Evolutionary conservation across 2,797 vertebrate species (phyloP).

Genomic region (Chelon auratus): DNA sequence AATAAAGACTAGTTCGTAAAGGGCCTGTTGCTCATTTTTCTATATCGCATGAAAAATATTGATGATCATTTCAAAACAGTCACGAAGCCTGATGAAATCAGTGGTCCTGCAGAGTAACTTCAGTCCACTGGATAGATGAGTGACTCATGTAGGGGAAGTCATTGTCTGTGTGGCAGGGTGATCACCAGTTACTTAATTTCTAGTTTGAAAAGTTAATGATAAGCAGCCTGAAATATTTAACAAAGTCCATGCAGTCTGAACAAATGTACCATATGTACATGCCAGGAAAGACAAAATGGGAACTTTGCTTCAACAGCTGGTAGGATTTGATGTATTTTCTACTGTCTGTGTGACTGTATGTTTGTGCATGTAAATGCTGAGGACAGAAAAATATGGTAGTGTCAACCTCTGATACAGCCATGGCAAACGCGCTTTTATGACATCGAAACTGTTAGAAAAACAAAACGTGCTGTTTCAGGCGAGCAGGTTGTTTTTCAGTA

Average conservation of each 20-base stretch:
- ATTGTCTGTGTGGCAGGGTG: not conserved
- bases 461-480: not conserved
- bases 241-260: conserved; percentile 13
- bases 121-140: not conserved
- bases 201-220: conserved; percentile 78
- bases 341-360: not conserved
- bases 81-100: not conserved
- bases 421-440: not conserved
- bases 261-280: not conserved
- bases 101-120: not conserved
- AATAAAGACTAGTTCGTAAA: too few relatives aligned
- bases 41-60: too few relatives aligned
- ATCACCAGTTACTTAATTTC: conserved; percentile 23
- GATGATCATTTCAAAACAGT: too few relatives aligned
- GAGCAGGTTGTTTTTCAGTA: not conserved
- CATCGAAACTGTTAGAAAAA: not conserved
- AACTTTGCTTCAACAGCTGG: conserved; percentile 74
- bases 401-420: not conserved
- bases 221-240: conserved; percentile 46
- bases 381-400: not conserved
- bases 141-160: not conserved
- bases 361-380: not conserved
- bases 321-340: conserved; percentile 55
- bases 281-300: conserved; percentile 67
- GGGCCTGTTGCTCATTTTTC: too few relatives aligned